Percentiles rank a stretch among this genome's conserved stretches.
These are phyloP conservation scores for Stomorhina lunata DNA, from an alignment of 2,888 invertebrate species.

Conservation along the genomic window DNA sequence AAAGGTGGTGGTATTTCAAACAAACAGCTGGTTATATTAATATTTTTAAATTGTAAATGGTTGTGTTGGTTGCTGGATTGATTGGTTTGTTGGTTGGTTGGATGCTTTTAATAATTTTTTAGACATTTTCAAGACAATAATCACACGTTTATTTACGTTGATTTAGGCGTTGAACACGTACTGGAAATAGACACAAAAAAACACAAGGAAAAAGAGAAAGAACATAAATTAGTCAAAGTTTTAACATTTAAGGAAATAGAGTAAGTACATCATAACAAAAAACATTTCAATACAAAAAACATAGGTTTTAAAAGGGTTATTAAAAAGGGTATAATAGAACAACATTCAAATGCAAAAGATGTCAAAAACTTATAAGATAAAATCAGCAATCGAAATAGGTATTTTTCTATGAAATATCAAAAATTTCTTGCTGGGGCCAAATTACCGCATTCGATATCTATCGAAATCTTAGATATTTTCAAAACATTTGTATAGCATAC, in stretches of 20 bases:
- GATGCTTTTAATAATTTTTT: slow-evolving; percentile 63
- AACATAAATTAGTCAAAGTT: slow-evolving; percentile 69
- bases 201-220: slow-evolving; percentile 67
- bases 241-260: slow-evolving; percentile 42
- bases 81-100: slow-evolving; percentile 64
- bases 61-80: slow-evolving; percentile 55
- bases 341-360: slow-evolving; percentile 52
- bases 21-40: slow-evolving; percentile 41
- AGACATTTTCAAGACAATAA: slow-evolving; percentile 66
- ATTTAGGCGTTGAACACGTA: slow-evolving; percentile 95
- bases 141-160: slow-evolving; percentile 81
- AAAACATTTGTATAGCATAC: too few relatives aligned
- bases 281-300: slow-evolving; percentile 25
- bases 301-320: slow-evolving; percentile 22
- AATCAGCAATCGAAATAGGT: background rate
- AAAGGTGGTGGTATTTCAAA: slow-evolving; percentile 32
- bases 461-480: too few relatives aligned
- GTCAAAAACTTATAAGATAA: background rate
- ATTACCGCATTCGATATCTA: too few relatives aligned
- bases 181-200: slow-evolving; percentile 84
- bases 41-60: slow-evolving; percentile 39
- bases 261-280: too few relatives aligned
- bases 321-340: slow-evolving; percentile 23
- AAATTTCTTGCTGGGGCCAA: too few relatives aligned
- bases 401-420: too few relatives aligned